Evolutionary conservation across 2,888 invertebrate genomes (phyloP).

Genomic region (Protonemura montana): DNA sequence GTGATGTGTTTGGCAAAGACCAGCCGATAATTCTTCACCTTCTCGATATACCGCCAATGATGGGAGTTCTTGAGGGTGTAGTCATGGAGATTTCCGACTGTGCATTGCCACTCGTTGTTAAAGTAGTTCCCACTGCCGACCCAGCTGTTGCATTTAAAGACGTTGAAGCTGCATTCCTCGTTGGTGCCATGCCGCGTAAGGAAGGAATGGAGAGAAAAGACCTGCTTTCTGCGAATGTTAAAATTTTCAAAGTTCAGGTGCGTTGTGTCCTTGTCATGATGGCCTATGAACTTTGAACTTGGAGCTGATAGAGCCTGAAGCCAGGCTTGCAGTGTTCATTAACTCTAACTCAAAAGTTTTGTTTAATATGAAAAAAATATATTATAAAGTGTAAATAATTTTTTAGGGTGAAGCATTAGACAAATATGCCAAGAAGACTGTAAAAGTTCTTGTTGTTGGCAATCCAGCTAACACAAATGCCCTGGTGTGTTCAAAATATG

Average conservation of each 20-base stretch:
- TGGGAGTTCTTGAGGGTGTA: constrained; percentile 96
- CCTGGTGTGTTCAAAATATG: constrained; percentile 92
- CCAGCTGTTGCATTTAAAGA: constrained; percentile 93
- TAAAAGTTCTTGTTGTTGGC: constrained; percentile 96
- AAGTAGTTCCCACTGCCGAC: constrained; percentile 85
- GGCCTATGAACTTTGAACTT: not conserved
- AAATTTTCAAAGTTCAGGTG: constrained; percentile 93
- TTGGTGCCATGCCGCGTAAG: constrained; percentile 97
- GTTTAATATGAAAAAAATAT: too few relatives aligned
- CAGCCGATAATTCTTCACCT: constrained; percentile 89
- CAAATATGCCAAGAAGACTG: constrained; percentile 86
- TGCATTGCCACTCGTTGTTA: constrained; percentile 85
- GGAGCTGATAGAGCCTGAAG: not conserved
- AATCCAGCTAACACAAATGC: constrained; percentile 99
- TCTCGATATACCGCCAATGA: constrained; percentile 95
- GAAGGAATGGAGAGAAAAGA: constrained; percentile 99
- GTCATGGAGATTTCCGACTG: constrained; percentile 98
- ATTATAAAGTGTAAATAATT: constrained; percentile 27
- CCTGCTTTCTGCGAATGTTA: constrained; percentile 94
- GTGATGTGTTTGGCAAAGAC: constrained; percentile 90
- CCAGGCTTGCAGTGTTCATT: not conserved
- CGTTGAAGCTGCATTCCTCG: constrained; percentile 94
- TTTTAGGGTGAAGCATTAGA: constrained; percentile 85
- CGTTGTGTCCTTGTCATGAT: constrained; percentile 2
- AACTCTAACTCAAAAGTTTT: too few relatives aligned